phyloP scores from a whole-genome alignment of 1,140 invertebrate species.

The Oscheius sp. region DNA sequence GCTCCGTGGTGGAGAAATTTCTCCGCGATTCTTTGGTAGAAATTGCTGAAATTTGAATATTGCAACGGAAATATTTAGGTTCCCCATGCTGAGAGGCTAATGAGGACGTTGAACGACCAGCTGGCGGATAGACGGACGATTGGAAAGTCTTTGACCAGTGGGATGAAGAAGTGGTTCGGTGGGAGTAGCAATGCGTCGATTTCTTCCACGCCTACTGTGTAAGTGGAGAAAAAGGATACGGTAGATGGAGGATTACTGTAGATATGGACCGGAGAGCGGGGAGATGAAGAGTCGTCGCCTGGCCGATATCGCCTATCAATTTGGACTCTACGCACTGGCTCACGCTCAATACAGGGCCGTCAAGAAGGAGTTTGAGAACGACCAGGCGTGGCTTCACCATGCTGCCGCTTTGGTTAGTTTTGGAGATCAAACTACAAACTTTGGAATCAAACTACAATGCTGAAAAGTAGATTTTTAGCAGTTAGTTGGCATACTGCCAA shows the following conservation, averaged over 20 bases:
- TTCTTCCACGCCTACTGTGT: no score
- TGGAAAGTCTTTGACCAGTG: conserved; percentile 11
- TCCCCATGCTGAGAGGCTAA: conserved; percentile 3
- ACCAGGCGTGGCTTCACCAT: conserved; percentile 88
- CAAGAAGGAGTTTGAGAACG: conserved; percentile 90
- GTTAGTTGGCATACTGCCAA: no score
- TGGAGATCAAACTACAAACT: not conserved
- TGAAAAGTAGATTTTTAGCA: no score
- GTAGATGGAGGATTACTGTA: conserved; percentile 28
- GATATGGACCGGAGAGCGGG: conserved; percentile 72
- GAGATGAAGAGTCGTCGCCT: conserved; percentile 87
- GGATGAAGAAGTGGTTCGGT: conserved; percentile 14
- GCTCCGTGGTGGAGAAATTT: not conserved
- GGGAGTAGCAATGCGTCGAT: not conserved
- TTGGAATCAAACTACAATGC: no score
- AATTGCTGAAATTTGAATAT: not conserved
- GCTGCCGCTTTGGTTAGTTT: conserved; percentile 34
- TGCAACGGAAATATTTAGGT: not conserved
- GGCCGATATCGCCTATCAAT: conserved; percentile 92
- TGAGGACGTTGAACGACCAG: conserved; percentile 8
- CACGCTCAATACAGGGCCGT: conserved; percentile 90
- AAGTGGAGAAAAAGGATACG: no score
- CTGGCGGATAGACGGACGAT: not conserved
- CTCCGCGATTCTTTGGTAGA: not conserved
- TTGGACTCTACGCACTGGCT: conserved; percentile 86